Conservation (phyloP, 1,140 invertebrate species). For the Drosophila athabasca region DNA sequence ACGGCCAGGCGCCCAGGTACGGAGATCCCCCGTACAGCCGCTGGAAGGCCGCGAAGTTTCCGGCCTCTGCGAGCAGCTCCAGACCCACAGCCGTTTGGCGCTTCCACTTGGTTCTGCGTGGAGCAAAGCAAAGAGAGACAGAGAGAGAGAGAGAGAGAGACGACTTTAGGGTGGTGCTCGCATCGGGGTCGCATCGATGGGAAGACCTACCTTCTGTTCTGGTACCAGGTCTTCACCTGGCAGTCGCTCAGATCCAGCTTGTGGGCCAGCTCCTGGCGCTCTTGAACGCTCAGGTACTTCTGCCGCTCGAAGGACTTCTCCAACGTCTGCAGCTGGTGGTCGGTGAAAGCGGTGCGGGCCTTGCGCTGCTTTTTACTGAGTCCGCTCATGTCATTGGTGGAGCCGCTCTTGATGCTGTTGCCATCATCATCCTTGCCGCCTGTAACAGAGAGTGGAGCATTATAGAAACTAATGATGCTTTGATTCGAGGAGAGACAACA, state of each 20-base stretch:
- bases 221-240: conserved; percentile 99
- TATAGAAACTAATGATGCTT: not conserved
- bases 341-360: conserved; percentile 98
- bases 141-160: too few relatives aligned
- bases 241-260: conserved; percentile 98
- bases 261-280: conserved; percentile 98
- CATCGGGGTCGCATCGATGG: too few relatives aligned
- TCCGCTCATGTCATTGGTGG: conserved; percentile 81
- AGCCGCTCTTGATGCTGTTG: conserved; percentile 83
- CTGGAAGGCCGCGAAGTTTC: conserved; percentile 98
- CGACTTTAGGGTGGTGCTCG: too few relatives aligned
- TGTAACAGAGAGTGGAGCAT: conserved; percentile 20
- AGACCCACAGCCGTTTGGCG: conserved; percentile 98
- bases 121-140: not conserved
- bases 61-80: conserved; percentile 97
- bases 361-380: conserved; percentile 97
- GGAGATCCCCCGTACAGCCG: conserved; percentile 92
- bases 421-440: conserved; percentile 83
- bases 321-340: conserved; percentile 97
- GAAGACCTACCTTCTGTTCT: conserved; percentile 95
- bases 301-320: conserved; percentile 99
- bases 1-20: conserved; percentile 87
- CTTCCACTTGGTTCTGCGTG: conserved; percentile 99
- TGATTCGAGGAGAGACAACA: not conserved
- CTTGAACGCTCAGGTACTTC: conserved; percentile 99